Conservation (phyloP, 2,113 vertebrate genomes). For the Psophia crepitans region DNA sequence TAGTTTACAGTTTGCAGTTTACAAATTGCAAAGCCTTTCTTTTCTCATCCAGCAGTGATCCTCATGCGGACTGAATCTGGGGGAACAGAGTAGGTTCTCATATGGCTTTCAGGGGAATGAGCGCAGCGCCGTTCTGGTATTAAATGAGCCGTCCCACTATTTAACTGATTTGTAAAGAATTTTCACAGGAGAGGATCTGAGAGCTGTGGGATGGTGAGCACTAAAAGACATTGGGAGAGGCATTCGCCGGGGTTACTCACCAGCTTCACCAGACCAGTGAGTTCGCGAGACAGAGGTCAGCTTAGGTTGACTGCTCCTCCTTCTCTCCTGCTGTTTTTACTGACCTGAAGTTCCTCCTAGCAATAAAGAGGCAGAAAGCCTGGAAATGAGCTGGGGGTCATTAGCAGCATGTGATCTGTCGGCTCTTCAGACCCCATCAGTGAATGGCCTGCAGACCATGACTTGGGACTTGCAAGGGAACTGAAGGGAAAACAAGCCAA, state of each 20-base stretch:
- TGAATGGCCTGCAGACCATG: background rate
- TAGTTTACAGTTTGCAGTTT: no score
- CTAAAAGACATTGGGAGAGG: background rate
- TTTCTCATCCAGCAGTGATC: background rate
- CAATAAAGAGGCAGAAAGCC: background rate
- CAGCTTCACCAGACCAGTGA: background rate
- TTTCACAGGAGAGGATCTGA: background rate
- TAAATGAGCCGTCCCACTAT: background rate
- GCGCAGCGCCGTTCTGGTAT: rapidly evolving
- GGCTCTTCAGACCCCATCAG: background rate
- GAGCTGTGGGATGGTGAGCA: background rate
- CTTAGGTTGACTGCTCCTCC: background rate
- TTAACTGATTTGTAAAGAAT: background rate
- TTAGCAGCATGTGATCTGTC: background rate
- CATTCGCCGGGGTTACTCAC: background rate
- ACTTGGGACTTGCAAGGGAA: background rate
- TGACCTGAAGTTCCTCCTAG: conserved; percentile 9
- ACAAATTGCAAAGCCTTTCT: background rate
- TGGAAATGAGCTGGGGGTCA: background rate
- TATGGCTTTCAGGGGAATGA: background rate
- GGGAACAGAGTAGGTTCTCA: background rate
- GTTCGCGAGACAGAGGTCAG: background rate
- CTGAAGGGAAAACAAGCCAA: background rate
- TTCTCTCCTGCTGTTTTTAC: background rate
- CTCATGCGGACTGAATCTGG: background rate